Conservation (phyloP, 2,888 invertebrate genomes). For the Neuroscelio doddi region DNA sequence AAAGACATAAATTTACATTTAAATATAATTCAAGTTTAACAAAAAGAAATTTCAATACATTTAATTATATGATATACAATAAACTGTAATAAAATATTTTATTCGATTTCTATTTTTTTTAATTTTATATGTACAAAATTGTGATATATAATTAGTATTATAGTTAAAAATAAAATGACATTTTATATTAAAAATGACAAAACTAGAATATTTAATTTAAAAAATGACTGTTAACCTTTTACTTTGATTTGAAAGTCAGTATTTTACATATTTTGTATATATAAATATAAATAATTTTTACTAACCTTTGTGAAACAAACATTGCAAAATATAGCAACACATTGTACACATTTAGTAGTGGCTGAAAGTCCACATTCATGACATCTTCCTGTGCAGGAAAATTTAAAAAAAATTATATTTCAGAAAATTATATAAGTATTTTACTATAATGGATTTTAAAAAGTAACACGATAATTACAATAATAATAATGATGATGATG, state of each 20-base stretch:
- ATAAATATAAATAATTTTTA: slow-evolving; percentile 7
- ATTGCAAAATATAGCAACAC: slow-evolving; percentile 56
- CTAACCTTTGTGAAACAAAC: slow-evolving; percentile 62
- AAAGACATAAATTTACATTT: neutral
- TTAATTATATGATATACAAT: too few relatives aligned
- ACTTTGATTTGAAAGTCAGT: too few relatives aligned
- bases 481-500: too few relatives aligned
- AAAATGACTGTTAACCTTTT: too few relatives aligned
- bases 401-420: slow-evolving; percentile 2
- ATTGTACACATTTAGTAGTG: slow-evolving; percentile 56
- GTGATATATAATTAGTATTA: neutral
- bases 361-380: slow-evolving; percentile 58
- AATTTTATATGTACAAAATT: neutral
- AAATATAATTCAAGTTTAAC: neutral
- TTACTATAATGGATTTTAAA: too few relatives aligned
- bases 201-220: neutral
- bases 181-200: neutral
- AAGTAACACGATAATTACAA: too few relatives aligned
- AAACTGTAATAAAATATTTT: slow-evolving; percentile 2
- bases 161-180: neutral
- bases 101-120: too few relatives aligned
- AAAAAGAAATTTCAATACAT: too few relatives aligned
- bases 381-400: slow-evolving; percentile 55
- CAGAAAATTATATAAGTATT: too few relatives aligned
- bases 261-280: too few relatives aligned